Conservation (phyloP, 1,140 invertebrate genomes). For the Drosophila yakuba region DNA sequence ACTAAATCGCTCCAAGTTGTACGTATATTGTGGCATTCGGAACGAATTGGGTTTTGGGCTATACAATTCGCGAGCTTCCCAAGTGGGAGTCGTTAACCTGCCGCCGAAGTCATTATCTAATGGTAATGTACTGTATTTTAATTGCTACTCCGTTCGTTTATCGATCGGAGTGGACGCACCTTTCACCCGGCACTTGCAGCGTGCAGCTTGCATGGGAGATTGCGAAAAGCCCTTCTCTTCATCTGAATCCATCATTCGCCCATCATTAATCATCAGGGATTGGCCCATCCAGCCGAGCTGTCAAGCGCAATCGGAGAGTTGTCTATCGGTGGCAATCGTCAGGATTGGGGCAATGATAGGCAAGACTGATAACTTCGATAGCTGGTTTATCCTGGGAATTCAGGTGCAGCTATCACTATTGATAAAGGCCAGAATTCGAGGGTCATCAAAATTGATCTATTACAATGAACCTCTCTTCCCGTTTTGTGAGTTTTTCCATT, state of each 20-base stretch:
- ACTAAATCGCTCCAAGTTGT: slow-evolving; percentile 27
- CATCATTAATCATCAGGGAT: not conserved
- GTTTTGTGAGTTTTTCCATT: slow-evolving; percentile 1
- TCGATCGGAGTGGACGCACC: slow-evolving; percentile 8
- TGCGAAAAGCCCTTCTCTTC: slow-evolving; percentile 11
- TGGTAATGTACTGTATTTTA: slow-evolving; percentile 24
- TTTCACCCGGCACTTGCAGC: slow-evolving; percentile 22
- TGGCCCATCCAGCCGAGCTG: not conserved
- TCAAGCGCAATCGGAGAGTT: not conserved
- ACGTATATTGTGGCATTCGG: slow-evolving; percentile 3
- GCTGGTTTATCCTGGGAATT: no score
- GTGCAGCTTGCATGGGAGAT: not conserved
- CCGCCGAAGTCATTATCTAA: slow-evolving; percentile 30
- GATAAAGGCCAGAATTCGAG: no score
- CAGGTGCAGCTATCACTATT: no score
- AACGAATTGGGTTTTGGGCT: slow-evolving; percentile 24
- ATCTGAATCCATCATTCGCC: slow-evolving; percentile 4
- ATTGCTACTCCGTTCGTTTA: slow-evolving; percentile 31
- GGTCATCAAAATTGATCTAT: not conserved
- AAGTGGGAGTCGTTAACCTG: slow-evolving; percentile 30
- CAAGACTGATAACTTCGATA: not conserved
- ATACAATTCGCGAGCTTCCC: slow-evolving; percentile 24
- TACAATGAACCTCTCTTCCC: not conserved
- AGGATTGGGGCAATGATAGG: not conserved
- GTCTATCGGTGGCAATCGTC: not conserved